A percentile compares a stretch with the other conserved stretches of the same genome.
Evolutionary conservation across 2,797 vertebrate genomes (phyloP).

Genomic region (Myotis myotis): DNA sequence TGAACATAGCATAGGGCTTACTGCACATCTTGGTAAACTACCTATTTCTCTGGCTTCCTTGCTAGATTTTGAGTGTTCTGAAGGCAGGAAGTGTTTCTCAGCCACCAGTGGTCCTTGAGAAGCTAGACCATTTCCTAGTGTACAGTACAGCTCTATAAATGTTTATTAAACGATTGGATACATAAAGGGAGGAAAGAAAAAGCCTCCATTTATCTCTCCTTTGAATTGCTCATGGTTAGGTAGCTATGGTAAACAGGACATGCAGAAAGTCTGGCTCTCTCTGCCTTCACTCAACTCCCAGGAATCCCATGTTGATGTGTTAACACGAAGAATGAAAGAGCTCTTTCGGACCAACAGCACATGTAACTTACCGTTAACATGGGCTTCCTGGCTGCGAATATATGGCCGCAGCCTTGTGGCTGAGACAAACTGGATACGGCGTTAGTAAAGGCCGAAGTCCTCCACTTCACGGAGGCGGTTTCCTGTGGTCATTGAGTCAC

Average conservation of each 20-base stretch:
- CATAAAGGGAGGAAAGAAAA: background rate
- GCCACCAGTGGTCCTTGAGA: background rate
- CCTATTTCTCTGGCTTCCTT: background rate
- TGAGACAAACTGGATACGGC: background rate
- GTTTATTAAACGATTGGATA: background rate
- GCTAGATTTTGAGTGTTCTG: background rate
- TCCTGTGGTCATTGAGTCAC: background rate
- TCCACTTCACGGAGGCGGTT: background rate
- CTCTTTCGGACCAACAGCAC: background rate
- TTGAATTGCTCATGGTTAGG: background rate
- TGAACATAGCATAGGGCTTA: background rate
- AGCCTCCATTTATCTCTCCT: background rate
- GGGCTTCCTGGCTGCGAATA: background rate
- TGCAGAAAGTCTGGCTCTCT: background rate
- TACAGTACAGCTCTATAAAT: background rate
- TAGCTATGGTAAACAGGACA: background rate
- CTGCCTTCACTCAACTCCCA: background rate
- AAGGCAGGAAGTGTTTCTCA: background rate
- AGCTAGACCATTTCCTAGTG: background rate
- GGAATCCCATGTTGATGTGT: background rate
- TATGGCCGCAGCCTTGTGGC: background rate
- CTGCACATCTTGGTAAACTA: background rate
- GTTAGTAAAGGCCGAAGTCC: background rate
- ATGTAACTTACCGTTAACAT: background rate
- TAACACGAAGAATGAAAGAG: background rate